Evolutionary conservation across 2,113 vertebrate genomes (phyloP), one percentile per base, ranked within the genome.

Genomic region (Kryptolebias marmoratus): DNA sequence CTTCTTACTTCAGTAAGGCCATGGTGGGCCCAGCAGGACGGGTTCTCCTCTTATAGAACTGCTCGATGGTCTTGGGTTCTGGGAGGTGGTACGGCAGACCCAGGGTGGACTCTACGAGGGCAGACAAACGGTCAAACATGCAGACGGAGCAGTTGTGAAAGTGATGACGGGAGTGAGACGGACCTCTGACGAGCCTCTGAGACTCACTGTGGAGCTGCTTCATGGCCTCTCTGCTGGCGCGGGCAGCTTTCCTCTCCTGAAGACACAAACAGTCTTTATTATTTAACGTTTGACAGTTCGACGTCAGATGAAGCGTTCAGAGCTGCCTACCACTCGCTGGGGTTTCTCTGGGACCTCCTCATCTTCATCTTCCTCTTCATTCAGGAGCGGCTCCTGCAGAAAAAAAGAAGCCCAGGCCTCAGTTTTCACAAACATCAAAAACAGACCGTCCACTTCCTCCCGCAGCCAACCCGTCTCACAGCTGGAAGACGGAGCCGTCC

Each of bases 21-120:
- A 98, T 98, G 75, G 93, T 95, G 39, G 94, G 90, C 31, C 93
- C 96, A 9, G 83, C 74, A 3, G 95, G 96, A 22, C 96, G 91
- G 84, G 91, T 84, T 77, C 94, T 94, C 67, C 88, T 84, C 89
- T 91, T 98, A 88, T 92, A 98, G 90, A 97, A 98, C 69, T 99
- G 95, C 1, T 96, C 94, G 54, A 99, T 81, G 47, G 91, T 97
- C 91, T 96, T 99, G 71, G 95, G 93, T 68, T 96, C 94, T 22
- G 98, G 97, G 75, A 99, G 73, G 11, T 99, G 96, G 85, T 99
- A 99, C 0, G 97, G 97, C 64, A 99, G 92, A 73, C 96, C 96
- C 5, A 96, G 83, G 0, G 90, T 88, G 0, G 96, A 95, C 83
- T 98, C 98, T 99, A 69, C 11, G 69, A n/a, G 66, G 48, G 36